Base-by-base conservation (phyloP, 2,888 invertebrate genomes). In the Cephalotes varians region DNA sequence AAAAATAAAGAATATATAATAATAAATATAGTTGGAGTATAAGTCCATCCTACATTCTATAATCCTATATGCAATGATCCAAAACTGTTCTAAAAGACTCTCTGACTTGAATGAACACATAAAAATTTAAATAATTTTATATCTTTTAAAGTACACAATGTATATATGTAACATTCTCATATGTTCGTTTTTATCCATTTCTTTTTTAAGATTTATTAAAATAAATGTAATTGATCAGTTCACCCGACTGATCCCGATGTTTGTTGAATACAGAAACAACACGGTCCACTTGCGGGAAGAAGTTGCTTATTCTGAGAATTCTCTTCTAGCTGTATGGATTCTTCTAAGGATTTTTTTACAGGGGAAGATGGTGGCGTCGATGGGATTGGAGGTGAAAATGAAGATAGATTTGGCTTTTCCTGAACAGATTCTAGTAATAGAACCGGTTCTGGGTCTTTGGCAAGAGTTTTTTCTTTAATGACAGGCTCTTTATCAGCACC, bases 401-500 rank as follows among this genome's bases (percentile, higher is more conserved):
- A n/a, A n/a, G 49, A 7, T 10, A 44, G 49, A 40, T 10, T 28
- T 34, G 54, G 18, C 4, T 31, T 18, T 10, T 69, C 37, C 2
- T 12, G 47, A 3, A n/a, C 21, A 31, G n/a, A 9, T 47, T 12
- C 0, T 10, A 5, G 1, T 37, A 51, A 47, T 54, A n/a, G n/a
- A n/a, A n/a, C n/a, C n/a, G n/a, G n/a, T n/a, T n/a, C n/a, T n/a
- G 47, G 9, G 6, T 37, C 62, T 44, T 49, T 12, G 7, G 28
- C 15, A 56, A 31, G 12, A 54, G 9, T 65, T 37, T n/a, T n/a
- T n/a, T 60, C 31, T 49, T 40, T n/a, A 28, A 12, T 49, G 2
- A 40, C 28, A 12, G 54, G 21, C 47, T 67, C 60, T 12, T 77
- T 65, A 0, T 90, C 90, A 2, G 89, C 89, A 12, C 90, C 90